Base-by-base conservation (phyloP, 2,888 invertebrate species). In the Psylliodes chrysocephalus region DNA sequence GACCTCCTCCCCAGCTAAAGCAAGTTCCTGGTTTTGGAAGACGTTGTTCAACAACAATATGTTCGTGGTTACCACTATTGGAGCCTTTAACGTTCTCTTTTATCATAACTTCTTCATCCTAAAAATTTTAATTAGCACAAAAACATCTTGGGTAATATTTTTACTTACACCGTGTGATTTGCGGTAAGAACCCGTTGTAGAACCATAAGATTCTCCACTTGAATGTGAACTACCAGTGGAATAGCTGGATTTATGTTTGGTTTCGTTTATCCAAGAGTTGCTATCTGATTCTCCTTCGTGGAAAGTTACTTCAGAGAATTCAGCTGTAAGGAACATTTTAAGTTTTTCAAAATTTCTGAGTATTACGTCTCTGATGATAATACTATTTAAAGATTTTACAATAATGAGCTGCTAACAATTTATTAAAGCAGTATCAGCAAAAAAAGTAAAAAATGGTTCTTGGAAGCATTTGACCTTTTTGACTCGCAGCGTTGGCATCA, bases 1-100 rank as follows among this genome's bases (percentile, higher is more conserved):
- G 94, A 12, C 86, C 85, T 28, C 91, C 91, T 18, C 90, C 89
- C 95, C 95, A 95, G 1, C 90, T 88, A 59, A 91, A 87, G 74
- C 95, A 95, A 8, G 87, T 85, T 0, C 91, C 91, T 0, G 90
- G 86, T 71, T 86, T 86, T 0, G 91, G 90, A 6, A 74, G 74
- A 19, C 72, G 76, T 25, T 74, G 66, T 59, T 79, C 74, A 8
- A 80, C 68, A 15, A 71, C 63, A n/a, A 73, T 57, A 18, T n/a
- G 18, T 22, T 42, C 15, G 8, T 12, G 3, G n/a, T 14, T n/a
- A 8, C 52, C 52, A 68, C 18, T 14, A 68, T 51, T 17, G n/a
- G 28, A 15, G 18, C 14, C 18, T 28, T 59, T 28, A 7, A 14
- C 19, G n/a, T 59, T 38, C 1, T 14, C 22, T n/a, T 4, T 30